Base-by-base conservation (phyloP, 2,113 vertebrate species). In the Hypocryptadius cinnamomeus region DNA sequence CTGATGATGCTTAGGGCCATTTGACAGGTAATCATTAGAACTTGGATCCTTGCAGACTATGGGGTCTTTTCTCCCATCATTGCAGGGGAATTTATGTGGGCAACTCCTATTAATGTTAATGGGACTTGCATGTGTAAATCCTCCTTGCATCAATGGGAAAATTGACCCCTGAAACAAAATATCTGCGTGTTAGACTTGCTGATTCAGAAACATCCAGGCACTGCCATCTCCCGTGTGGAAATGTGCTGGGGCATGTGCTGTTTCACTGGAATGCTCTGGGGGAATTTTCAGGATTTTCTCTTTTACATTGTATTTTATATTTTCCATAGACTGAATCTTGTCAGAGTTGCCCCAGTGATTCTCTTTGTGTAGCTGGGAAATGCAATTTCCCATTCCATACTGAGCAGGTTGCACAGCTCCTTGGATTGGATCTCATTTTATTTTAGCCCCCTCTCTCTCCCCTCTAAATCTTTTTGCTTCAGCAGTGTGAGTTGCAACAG, bases 21-120 rank as follows among this genome's bases (percentile, higher is more conserved):
- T 97, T 98, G 95, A 97, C 90, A 97, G 91, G 94, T 96, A 97
- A 95, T 97, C 94, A 95, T 96, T 95, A 97, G 96, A 96, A 96
- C 84, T 73, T 79, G 63, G 87, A 93, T 96, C 57, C 85, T 92
- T 93, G 94, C 94, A 94, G 82, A 77, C 85, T 94, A 17, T 70
- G 90, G 93, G 73, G 78, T 94, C 93, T 95, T 96, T 95, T 91
- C 48, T 54, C 73, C 66, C 91, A 89, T 97, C 76, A 93, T 66
- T 90, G 53, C 65, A 87, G 48, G 42, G 86, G 70, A 61, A 95
- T 97, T 97, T 96, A 96, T 97, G 86, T 95, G 79, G 86, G 87
- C 89, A 97, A 95, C 73, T 93, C 74, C 53, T 96, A 44, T 97
- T 96, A 96, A 94, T 96, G 90, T 93, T 97, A 97, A 96, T 97